Base-by-base conservation (phyloP, 1,140 invertebrate genomes). In the Aplysia californica region DNA sequence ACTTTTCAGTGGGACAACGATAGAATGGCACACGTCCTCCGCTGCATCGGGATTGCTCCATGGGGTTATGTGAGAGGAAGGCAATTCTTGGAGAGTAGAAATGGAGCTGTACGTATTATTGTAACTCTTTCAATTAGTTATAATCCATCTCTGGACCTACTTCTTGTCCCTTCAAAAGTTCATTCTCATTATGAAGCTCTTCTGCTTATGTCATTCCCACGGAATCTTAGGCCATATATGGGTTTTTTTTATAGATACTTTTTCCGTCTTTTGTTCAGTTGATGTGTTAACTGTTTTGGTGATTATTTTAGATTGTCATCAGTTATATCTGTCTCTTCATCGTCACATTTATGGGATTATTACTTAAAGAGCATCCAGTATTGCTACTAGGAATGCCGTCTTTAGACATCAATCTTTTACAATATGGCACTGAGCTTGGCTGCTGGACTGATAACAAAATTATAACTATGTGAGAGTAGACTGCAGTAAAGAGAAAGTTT, bases 11-110 rank as follows among this genome's bases (percentile, higher is more conserved):
- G 84, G 85, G 82, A 85, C 65, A 79, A 86, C 39, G 82, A 86
- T 50, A 75, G 84, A 21, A 84, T 87, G 80, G 83, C 81, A 3
- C 86, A 88, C 75, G 64, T 83, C 0, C 64, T 89, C 18, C 73
- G 86, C 3, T 87, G 87, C 78, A 96, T 99, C 85, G 98, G 97
- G 59, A 97, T 99, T 78, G 96, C 96, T 4, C 97, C 98, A 2
- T 99, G 97, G 97, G 97, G 97, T 55, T 96, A 98, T 86, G 94
- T 99, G 31, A 96, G 98, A 87, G 95, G 96, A 85, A 94, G 96
- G 86, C 93, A 96, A 79, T 95, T 96, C 85, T 92, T 98, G 5
- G 92, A 98, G 79, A 85, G 85, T 36, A 33, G 26, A 59, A 73
- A 76, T 72, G 74, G 69, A 56, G 69, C 66, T 66, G 83, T 82